Evolutionary conservation across 2,797 vertebrate species (phyloP), one percentile per base, ranked within the genome.

Genomic region (Erithacus rubecula): DNA sequence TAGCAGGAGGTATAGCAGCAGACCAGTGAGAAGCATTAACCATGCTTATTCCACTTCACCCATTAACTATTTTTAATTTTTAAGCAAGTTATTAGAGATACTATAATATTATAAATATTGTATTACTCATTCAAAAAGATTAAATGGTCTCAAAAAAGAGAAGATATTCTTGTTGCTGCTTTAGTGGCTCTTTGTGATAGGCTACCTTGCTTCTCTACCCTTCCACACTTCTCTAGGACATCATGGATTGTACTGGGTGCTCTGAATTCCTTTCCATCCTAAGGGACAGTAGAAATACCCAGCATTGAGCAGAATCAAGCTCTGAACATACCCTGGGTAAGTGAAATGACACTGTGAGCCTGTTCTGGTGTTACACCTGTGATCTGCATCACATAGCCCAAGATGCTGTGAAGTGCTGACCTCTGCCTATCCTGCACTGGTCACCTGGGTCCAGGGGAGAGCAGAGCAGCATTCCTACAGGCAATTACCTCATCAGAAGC

Each of bases 1-100:
- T 80, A 90, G 76, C 77, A 72, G 43, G 49, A 93, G 46, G 23
- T 80, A 77, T 69, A 89, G 94, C 67, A 77, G 63, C 78, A 84
- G 62, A 70, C 87, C 80, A 96, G 83, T 59, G 63, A 79, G 77
- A 96, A 95, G 80, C 90, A 97, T 87, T 96, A 84, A 95, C 95
- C 59, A 78, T 0, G 2, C 69, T 94, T 86, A 93, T 36, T 91
- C 79, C 67, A 87, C 55, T 91, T 86, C 56, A 47, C 63, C 89
- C 83, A 93, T 94, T 95, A 97, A 96, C 83, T 94, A 93, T 72
- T 94, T 91, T 97, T 94, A 97, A 96, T 93, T 94, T 96, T 95
- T 97, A 95, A 97, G 94, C 83, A 96, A 93, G 96, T 97, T 97
- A 97, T 97, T 95, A 95, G 87, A 93, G 92, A 81, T 94, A 91